Evolutionary conservation across 2,113 vertebrate species (phyloP).

Genomic region (Lichenostomus cassidix): DNA sequence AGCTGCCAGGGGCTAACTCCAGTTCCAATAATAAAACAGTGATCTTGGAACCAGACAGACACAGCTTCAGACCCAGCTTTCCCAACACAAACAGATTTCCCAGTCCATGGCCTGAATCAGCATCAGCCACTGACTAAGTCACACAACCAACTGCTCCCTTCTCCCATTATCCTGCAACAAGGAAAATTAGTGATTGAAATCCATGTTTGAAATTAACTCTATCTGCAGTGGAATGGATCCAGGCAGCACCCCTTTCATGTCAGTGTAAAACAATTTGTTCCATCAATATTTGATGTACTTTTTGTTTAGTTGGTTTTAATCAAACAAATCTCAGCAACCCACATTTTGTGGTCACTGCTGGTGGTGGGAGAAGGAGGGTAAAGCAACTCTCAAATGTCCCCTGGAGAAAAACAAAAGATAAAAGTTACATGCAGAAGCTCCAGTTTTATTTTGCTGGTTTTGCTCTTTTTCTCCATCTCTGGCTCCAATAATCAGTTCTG

Average conservation of each 20-base stretch:
- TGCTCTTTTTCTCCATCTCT: neutral
- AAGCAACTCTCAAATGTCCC: neutral
- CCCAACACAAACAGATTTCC: neutral
- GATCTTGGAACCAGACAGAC: neutral
- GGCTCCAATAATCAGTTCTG: neutral
- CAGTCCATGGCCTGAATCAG: neutral
- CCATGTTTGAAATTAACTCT: neutral
- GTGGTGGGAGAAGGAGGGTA: accelerated
- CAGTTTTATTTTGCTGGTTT: neutral
- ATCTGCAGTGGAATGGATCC: neutral
- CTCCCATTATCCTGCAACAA: neutral
- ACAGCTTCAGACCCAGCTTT: neutral
- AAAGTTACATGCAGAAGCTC: accelerated
- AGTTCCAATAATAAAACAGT: accelerated
- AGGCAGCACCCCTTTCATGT: accelerated
- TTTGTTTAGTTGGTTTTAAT: neutral
- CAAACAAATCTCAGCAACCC: neutral
- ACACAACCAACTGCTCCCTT: neutral
- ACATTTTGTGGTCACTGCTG: neutral
- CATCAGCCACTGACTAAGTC: neutral
- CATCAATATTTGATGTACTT: neutral
- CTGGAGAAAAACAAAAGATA: neutral
- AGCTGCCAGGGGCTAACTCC: neutral
- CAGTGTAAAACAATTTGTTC: neutral
- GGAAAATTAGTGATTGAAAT: neutral